Evolutionary conservation across 2,113 vertebrate genomes (phyloP), one percentile per base, ranked within the genome.

Genomic region (Origma solitaria): DNA sequence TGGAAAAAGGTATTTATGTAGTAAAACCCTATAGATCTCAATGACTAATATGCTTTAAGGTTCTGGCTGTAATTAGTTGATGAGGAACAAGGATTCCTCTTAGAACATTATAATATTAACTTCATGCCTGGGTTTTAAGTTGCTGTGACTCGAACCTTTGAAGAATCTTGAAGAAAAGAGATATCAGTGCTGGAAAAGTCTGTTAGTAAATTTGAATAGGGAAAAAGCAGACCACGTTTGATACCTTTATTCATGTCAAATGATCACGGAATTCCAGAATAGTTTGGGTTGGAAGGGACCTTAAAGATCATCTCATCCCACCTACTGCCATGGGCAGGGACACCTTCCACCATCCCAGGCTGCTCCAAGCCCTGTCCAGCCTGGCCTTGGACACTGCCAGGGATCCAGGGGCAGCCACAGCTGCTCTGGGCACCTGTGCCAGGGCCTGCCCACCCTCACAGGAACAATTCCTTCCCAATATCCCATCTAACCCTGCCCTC

Each of bases 381-480:
- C 79, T 61, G 87, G 40, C 54, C 62, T 69, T 35, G 47, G 70
- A 0, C 70, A 35, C 54, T 69, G 1, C 47, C 77, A 82, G 77
- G 69, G 45, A 53, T 60, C 17, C 72, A 60, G 69, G 86, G 38
- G 28, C 77, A 88, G 77, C 69, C 69, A 5, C 77, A 82, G 69
- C 77, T 88, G 10, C 68, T 81, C 86, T 58, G 86, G 27, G 15
- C 17, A 50, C 15, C 61, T 38, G 33, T 18, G 33, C 86, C 78
- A 89, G 78, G 28, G 15, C 53, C 68, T 82, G 0, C 11, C 38
- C 61, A 45, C n/a, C 44, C 70, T 76, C 3, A 0, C 54, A 76
- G n/a, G 0, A 75, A 7, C 0, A 60, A 75, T 82, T 11, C 38
- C 61, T 76, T 0, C 54, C 47, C 61, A 40, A 14, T 3, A 1